phyloP scores from a whole-genome alignment of 2,113 vertebrate genomes.

The Corydoras maculifer region DNA sequence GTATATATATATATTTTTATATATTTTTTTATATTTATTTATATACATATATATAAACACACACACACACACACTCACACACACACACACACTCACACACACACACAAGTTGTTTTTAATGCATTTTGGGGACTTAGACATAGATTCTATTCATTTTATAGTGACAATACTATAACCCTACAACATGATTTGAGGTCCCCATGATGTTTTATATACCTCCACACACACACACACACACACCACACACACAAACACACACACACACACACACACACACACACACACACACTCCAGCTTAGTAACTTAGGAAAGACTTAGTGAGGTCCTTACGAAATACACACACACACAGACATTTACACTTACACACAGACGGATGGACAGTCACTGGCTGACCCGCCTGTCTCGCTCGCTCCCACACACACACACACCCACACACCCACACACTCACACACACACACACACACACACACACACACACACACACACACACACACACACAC shows the following conservation, averaged over 20 bases:
- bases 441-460: no score
- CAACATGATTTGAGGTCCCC: no score
- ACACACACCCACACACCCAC: not conserved
- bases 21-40: no score
- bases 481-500: not conserved
- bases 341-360: conserved; percentile 17
- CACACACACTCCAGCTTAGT: not conserved
- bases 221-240: not conserved
- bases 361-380: conserved; percentile 15
- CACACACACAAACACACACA: conserved; percentile 16
- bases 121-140: no score
- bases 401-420: not conserved
- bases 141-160: no score
- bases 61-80: no score
- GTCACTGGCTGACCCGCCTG: not conserved
- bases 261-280: conserved; percentile 15
- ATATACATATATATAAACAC: no score
- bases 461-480: not conserved
- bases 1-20: no score
- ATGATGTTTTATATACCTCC: no score
- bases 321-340: conserved; percentile 20
- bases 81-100: no score
- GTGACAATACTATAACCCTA: no score
- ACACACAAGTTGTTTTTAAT: no score
- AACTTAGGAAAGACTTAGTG: not conserved